A percentile compares a stretch with the other conserved stretches of the same genome.
Conservation (phyloP, 2,797 vertebrate species). For the Microchirus variegatus region DNA sequence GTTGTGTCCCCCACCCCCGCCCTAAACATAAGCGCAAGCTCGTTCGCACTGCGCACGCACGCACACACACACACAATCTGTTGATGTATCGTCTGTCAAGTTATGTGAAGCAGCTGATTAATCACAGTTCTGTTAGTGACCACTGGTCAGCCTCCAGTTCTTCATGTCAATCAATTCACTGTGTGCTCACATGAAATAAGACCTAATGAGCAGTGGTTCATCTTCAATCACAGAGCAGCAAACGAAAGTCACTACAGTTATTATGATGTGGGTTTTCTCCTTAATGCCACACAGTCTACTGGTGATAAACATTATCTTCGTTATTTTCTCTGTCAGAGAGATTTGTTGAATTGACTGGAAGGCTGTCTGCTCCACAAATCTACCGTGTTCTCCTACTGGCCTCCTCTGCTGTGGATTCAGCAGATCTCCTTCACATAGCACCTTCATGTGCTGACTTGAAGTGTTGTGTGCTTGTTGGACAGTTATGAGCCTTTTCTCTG, state of each 20-base stretch:
- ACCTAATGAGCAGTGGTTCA: constrained; percentile 67
- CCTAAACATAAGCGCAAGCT: no score
- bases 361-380: constrained; percentile 41
- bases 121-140: constrained; percentile 58
- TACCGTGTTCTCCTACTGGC: constrained; percentile 15
- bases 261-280: constrained; percentile 25
- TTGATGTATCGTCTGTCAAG: constrained; percentile 31
- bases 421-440: constrained; percentile 36
- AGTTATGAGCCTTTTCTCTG: constrained; percentile 14
- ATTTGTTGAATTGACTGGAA: constrained; percentile 32
- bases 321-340: constrained; percentile 18
- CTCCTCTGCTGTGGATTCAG: constrained; percentile 42
- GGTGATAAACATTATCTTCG: background rate
- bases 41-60: no score
- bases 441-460: constrained; percentile 55
- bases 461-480: constrained; percentile 14
- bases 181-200: constrained; percentile 67
- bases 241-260: constrained; percentile 38
- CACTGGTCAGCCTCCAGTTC: constrained; percentile 61
- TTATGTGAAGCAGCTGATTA: constrained; percentile 49
- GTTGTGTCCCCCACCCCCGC: no score
- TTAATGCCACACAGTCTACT: constrained; percentile 8
- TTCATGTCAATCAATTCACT: constrained; percentile 59
- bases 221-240: constrained; percentile 57
- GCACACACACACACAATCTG: no score